These are phyloP conservation scores for Octomys mimax DNA, from an alignment of 2,797 vertebrate genomes.

Conservation along the genomic window DNA sequence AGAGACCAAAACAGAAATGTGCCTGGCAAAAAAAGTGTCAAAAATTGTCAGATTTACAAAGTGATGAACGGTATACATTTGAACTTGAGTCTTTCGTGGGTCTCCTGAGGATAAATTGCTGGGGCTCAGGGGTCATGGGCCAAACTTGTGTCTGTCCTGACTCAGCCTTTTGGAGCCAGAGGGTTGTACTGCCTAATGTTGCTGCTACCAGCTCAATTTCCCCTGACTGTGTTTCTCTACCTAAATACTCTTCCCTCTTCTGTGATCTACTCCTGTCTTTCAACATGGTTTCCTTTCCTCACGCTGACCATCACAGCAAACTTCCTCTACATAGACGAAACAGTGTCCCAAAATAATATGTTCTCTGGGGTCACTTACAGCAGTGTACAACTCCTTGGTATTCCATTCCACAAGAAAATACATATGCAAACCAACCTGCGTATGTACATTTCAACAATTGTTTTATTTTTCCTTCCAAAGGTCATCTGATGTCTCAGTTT, in stretches of 20 bases:
- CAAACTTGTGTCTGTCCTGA: rapidly evolving
- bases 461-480: background rate
- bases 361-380: background rate
- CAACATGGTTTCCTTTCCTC: background rate
- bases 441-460: background rate
- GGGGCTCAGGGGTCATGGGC: background rate
- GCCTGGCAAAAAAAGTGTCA: background rate
- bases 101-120: background rate
- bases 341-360: background rate
- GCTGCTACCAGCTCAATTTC: background rate
- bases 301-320: background rate
- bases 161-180: rapidly evolving
- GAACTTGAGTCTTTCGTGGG: background rate
- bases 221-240: background rate
- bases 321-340: background rate
- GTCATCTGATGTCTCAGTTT: background rate
- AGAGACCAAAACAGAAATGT: background rate
- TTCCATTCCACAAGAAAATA: background rate
- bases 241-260: background rate
- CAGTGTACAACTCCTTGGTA: background rate
- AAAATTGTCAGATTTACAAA: background rate
- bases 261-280: background rate
- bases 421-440: background rate
- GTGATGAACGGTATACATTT: background rate
- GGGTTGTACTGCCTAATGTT: background rate